Evolutionary conservation across 53 echinoderm and acorn worm species (phyloP).

Genomic region (Patiria pectinifera): DNA sequence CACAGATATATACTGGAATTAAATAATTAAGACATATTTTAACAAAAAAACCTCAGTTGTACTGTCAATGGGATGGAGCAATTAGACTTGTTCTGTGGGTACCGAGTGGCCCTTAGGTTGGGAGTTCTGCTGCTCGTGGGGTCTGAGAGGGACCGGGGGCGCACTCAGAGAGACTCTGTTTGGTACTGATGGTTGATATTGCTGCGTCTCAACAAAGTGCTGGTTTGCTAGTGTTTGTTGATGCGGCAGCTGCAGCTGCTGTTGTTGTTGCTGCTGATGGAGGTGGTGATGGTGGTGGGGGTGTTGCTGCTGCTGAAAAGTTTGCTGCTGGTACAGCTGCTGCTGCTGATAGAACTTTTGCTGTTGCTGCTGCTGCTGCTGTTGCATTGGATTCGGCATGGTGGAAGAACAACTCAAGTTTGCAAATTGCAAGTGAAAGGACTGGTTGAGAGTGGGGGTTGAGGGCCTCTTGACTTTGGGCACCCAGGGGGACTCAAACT

Average conservation of each 20-base stretch:
- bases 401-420: constrained; percentile 51
- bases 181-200: constrained; percentile 37
- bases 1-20: constrained; percentile 9
- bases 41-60: constrained; percentile 31
- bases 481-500: constrained; percentile 58
- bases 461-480: constrained; percentile 35
- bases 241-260: constrained; percentile 20
- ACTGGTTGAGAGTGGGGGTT: constrained; percentile 46
- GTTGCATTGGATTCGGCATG: constrained; percentile 51
- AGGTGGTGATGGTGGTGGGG: neutral
- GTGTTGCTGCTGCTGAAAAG: constrained; percentile 2
- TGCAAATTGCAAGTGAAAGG: constrained; percentile 50
- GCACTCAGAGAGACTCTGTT: constrained; percentile 39
- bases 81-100: constrained; percentile 59
- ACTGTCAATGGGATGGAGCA: constrained; percentile 29
- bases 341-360: constrained; percentile 25
- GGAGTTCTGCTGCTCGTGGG: constrained; percentile 55
- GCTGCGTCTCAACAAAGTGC: constrained; percentile 31
- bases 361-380: constrained; percentile 41
- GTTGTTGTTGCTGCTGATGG: constrained; percentile 8
- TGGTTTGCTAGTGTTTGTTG: constrained; percentile 51
- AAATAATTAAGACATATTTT: constrained; percentile 7
- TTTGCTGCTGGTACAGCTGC: constrained; percentile 45
- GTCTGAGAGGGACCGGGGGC: constrained; percentile 49
- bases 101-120: constrained; percentile 47